Evolutionary conservation across 2,888 invertebrate species (phyloP).

Genomic region (Sympetrum striolatum): DNA sequence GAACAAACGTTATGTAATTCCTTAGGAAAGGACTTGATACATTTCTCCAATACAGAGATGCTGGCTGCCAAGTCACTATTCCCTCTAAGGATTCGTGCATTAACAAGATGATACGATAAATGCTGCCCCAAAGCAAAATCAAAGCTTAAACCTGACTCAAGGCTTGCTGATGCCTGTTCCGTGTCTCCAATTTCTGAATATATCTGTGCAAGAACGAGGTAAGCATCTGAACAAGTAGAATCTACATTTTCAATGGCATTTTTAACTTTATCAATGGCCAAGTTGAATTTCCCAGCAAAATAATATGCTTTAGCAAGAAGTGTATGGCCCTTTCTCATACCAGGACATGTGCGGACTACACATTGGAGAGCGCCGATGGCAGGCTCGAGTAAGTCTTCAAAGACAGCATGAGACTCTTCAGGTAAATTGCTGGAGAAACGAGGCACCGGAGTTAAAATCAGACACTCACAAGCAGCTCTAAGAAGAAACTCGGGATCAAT

Average conservation of each 20-base stretch:
- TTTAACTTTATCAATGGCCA: neutral
- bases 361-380: constrained; percentile 49
- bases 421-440: neutral
- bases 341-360: constrained; percentile 56
- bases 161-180: constrained; percentile 80
- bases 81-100: constrained; percentile 82
- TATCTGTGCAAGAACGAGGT: constrained; percentile 2
- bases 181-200: constrained; percentile 3
- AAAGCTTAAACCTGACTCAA: constrained; percentile 89
- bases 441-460: neutral
- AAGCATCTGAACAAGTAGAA: neutral
- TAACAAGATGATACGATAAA: constrained; percentile 87
- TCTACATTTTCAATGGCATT: neutral
- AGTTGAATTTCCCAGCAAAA: constrained; percentile 38
- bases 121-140: constrained; percentile 92
- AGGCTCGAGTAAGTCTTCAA: neutral
- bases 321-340: constrained; percentile 1
- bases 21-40: constrained; percentile 71
- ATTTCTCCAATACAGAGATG: constrained; percentile 76
- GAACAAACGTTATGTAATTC: constrained; percentile 54
- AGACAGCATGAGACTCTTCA: neutral
- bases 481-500: constrained; percentile 81
- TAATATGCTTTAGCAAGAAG: constrained; percentile 64
- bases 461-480: neutral
- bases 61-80: constrained; percentile 74